Evolutionary conservation across 2,797 vertebrate species (phyloP).

Genomic region (Furcifer pardalis): DNA sequence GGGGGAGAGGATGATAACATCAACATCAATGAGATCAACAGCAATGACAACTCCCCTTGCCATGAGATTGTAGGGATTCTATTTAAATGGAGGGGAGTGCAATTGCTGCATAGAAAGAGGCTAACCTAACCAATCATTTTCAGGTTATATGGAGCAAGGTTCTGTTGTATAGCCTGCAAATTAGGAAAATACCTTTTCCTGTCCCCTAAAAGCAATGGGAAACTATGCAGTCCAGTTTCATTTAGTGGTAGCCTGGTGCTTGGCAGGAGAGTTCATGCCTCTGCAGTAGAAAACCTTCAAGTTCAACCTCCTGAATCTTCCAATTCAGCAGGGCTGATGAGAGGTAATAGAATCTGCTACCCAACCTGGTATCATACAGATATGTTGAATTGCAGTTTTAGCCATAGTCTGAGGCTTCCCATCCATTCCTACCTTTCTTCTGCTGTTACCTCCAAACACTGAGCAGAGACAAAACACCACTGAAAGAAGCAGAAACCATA

Average conservation of each 20-base stretch:
- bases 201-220: background rate
- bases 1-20: background rate
- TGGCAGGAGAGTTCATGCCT: background rate
- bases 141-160: background rate
- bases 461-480: background rate
- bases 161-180: background rate
- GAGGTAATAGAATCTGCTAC: too few relatives aligned
- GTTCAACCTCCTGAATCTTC: background rate
- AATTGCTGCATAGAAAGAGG: background rate
- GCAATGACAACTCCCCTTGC: background rate
- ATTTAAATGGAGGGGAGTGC: too few relatives aligned
- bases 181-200: background rate
- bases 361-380: background rate
- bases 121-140: background rate
- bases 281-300: background rate
- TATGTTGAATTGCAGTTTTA: too few relatives aligned
- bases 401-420: background rate
- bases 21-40: background rate
- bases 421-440: background rate
- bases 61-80: too few relatives aligned
- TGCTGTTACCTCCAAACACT: background rate
- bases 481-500: background rate
- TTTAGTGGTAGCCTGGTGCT: background rate
- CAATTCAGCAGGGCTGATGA: background rate
- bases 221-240: background rate